These are phyloP conservation scores for Cottus gobio DNA, from an alignment of 2,113 vertebrate genomes.

Conservation along the genomic window DNA sequence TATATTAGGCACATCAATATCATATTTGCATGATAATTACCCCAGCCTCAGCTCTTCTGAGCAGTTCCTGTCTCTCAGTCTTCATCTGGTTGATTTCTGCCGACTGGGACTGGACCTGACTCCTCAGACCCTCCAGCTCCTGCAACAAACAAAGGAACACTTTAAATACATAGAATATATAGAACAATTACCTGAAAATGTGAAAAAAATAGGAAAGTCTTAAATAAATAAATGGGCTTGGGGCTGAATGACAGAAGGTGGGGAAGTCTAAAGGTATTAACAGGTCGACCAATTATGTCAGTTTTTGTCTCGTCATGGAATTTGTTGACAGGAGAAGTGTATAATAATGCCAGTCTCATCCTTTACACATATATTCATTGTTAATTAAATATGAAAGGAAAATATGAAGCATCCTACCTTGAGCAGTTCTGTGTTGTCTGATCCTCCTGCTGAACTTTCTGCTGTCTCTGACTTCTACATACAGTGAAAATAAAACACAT, in stretches of 20 bases:
- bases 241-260: neutral
- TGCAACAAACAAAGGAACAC: conserved; percentile 54
- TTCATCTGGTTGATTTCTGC: conserved; percentile 88
- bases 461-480: conserved; percentile 82
- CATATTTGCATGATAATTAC: conserved; percentile 59
- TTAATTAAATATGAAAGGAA: neutral
- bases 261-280: neutral
- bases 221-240: neutral
- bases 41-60: conserved; percentile 78
- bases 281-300: neutral
- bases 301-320: neutral
- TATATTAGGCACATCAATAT: neutral
- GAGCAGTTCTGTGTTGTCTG: conserved; percentile 83
- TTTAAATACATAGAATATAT: neutral
- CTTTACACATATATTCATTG: neutral
- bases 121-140: conserved; percentile 88
- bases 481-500: neutral
- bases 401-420: conserved; percentile 81
- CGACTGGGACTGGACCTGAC: conserved; percentile 85
- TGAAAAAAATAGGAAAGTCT: neutral
- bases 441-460: conserved; percentile 66
- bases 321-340: neutral
- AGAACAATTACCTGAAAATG: neutral
- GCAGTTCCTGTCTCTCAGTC: conserved; percentile 86
- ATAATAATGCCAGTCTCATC: neutral